phyloP scores from a whole-genome alignment of 2,888 invertebrate genomes.

The Caenorhabditis sp. region DNA sequence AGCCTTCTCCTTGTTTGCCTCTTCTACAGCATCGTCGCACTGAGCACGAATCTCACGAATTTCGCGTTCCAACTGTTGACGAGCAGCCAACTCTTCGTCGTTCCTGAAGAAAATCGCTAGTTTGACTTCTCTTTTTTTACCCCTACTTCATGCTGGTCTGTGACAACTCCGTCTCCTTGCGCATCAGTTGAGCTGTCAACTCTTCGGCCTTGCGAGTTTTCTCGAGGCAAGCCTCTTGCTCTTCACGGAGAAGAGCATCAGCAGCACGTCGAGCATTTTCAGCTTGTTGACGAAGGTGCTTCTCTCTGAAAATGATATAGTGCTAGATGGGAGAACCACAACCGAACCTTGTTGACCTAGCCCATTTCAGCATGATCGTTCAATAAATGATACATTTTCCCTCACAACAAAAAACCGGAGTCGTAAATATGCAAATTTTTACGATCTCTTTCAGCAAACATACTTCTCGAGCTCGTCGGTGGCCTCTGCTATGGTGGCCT shows the following conservation, averaged over 20 bases:
- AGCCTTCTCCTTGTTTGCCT: constrained; percentile 88
- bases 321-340: background rate
- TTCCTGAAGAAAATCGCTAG: constrained; percentile 61
- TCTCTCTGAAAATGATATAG: constrained; percentile 60
- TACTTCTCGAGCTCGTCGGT: constrained; percentile 63
- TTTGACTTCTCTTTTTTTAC: background rate
- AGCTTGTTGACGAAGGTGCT: constrained; percentile 62
- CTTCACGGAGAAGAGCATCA: constrained; percentile 88
- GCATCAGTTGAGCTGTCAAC: constrained; percentile 90
- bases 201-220: constrained; percentile 92
- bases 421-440: background rate
- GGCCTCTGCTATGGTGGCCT: constrained; percentile 50
- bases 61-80: constrained; percentile 91
- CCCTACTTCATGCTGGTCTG: constrained; percentile 87
- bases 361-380: background rate
- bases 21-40: constrained; percentile 94
- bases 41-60: constrained; percentile 94
- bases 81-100: constrained; percentile 94
- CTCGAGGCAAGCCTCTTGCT: constrained; percentile 94
- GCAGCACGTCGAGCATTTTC: constrained; percentile 67
- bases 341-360: no score
- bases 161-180: constrained; percentile 89
- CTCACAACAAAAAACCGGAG: no score
- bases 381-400: background rate
- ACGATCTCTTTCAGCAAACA: background rate